These are phyloP conservation scores for Gila orcuttii DNA, from an alignment of 2,113 vertebrate genomes.

Conservation along the genomic window DNA sequence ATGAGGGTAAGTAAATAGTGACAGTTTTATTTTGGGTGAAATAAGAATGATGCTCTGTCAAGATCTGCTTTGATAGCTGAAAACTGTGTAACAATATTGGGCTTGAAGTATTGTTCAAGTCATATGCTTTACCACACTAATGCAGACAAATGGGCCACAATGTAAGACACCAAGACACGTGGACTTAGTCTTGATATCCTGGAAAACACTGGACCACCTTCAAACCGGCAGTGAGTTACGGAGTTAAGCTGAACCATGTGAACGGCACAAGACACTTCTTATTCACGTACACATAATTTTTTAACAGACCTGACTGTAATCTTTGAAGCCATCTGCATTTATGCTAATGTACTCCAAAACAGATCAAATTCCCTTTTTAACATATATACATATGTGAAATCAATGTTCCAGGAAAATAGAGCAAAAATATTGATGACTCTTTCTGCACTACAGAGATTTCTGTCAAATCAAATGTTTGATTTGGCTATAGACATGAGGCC, in stretches of 20 bases:
- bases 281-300: neutral
- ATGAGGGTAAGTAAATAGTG: neutral
- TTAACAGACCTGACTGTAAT: neutral
- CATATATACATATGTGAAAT: neutral
- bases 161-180: neutral
- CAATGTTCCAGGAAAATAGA: neutral
- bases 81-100: neutral
- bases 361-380: neutral
- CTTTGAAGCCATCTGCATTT: neutral
- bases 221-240: neutral
- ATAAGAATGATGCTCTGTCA: neutral
- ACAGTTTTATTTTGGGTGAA: neutral
- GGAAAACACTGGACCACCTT: conserved; percentile 19
- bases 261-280: conserved; percentile 16
- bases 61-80: neutral
- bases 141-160: neutral
- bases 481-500: neutral
- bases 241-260: conserved; percentile 41
- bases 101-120: neutral
- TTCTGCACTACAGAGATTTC: neutral
- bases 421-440: neutral
- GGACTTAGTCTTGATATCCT: conserved; percentile 26
- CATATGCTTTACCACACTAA: neutral
- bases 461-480: neutral
- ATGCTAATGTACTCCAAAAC: neutral